Conservation (phyloP, 2,888 invertebrate species). For the Tachystola acroxantha region DNA sequence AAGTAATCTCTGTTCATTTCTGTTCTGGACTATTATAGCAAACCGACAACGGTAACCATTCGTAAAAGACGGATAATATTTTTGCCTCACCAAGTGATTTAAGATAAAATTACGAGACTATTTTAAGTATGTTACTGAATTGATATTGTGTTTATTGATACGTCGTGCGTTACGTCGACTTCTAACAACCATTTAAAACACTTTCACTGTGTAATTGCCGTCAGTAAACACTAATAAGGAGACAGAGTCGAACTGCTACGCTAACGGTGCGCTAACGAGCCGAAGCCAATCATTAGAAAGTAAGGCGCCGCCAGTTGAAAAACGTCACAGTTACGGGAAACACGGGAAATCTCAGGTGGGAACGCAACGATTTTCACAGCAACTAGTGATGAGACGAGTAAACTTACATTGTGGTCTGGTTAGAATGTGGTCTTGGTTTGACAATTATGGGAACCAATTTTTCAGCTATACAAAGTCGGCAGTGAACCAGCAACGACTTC, state of each 20-base stretch:
- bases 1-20: conserved; percentile 1
- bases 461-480: too few relatives aligned
- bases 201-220: conserved; percentile 62
- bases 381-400: not conserved
- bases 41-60: not conserved
- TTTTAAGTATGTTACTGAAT: too few relatives aligned
- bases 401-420: conserved; percentile 12
- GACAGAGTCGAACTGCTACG: conserved; percentile 27
- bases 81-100: too few relatives aligned
- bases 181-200: too few relatives aligned
- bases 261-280: conserved; percentile 18
- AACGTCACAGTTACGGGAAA: conserved; percentile 37
- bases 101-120: too few relatives aligned
- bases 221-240: conserved; percentile 45
- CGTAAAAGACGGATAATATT: too few relatives aligned
- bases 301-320: conserved; percentile 31
- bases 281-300: conserved; percentile 32
- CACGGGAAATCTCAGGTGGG: conserved; percentile 37
- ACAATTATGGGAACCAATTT: too few relatives aligned
- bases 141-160: too few relatives aligned
- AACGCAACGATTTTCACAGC: conserved; percentile 26
- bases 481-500: too few relatives aligned
- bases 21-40: not conserved
- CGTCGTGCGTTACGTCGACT: too few relatives aligned
- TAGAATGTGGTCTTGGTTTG: not conserved